These are phyloP conservation scores for Rhyzopertha dominica DNA, from an alignment of 1,140 invertebrate genomes.

Conservation along the genomic window DNA sequence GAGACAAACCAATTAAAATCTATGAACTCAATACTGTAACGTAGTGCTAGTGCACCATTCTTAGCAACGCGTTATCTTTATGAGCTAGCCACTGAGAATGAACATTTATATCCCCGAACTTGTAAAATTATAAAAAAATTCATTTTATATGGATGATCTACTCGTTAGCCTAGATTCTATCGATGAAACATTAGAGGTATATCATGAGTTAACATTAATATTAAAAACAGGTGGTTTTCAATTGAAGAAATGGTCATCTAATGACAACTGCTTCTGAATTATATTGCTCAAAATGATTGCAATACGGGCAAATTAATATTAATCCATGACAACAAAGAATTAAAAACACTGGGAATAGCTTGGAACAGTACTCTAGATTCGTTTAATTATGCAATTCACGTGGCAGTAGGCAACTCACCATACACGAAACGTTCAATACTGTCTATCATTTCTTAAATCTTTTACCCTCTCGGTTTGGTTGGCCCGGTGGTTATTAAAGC, in stretches of 20 bases:
- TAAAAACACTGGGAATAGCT: constrained; percentile 41
- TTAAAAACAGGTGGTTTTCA: not conserved
- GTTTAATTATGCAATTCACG: constrained; percentile 31
- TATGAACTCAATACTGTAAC: no score
- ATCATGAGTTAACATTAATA: not conserved
- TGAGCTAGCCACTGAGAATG: not conserved
- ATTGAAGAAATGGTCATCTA: not conserved
- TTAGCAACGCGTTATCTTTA: not conserved
- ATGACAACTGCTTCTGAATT: no score
- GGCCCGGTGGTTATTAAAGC: constrained; percentile 38
- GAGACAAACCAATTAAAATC: no score
- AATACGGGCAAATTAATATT: no score
- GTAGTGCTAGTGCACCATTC: not conserved
- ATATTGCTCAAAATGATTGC: no score
- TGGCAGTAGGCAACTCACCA: constrained; percentile 4
- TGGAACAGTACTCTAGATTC: constrained; percentile 35
- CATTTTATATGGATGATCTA: constrained; percentile 8
- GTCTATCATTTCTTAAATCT: constrained; percentile 39
- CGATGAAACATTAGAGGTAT: not conserved
- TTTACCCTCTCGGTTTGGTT: constrained; percentile 47
- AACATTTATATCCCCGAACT: not conserved
- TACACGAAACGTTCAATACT: constrained; percentile 43
- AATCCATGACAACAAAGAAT: constrained; percentile 8
- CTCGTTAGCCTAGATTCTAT: not conserved
- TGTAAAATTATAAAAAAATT: not conserved